Percentiles rank a stretch among this genome's conserved stretches.
These are phyloP conservation scores for Eupithecia subumbrata DNA, from an alignment of 2,888 invertebrate species.

Conservation along the genomic window DNA sequence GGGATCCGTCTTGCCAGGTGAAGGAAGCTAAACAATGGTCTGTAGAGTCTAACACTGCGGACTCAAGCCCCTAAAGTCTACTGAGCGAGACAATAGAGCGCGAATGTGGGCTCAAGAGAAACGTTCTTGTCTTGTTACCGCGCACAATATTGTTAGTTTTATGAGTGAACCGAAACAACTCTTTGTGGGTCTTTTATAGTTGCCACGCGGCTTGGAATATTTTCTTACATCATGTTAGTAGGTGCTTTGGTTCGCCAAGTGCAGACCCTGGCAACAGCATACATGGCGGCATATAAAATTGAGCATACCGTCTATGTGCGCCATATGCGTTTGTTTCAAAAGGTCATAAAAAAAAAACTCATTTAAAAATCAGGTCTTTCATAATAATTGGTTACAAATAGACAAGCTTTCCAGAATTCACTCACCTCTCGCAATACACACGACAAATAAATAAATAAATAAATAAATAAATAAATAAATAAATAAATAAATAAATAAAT, in stretches of 20 bases:
- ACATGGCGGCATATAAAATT: background rate
- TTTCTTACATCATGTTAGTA: constrained; percentile 33
- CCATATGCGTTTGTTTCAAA: background rate
- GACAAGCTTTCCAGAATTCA: background rate
- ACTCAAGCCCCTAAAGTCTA: constrained; percentile 77
- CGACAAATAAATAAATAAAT: too few species aligned
- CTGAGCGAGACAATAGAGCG: constrained; percentile 77
- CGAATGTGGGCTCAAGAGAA: constrained; percentile 78
- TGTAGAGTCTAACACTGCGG: constrained; percentile 69
- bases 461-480: too few species aligned
- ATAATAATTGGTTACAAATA: background rate
- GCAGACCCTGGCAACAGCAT: background rate
- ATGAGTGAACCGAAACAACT: constrained; percentile 73
- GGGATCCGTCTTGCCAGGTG: constrained; percentile 77
- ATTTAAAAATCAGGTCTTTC: too few species aligned
- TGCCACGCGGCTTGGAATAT: constrained; percentile 39
- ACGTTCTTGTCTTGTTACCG: constrained; percentile 79
- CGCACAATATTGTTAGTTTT: constrained; percentile 82
- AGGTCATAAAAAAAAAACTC: background rate
- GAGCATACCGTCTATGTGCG: background rate
- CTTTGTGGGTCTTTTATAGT: constrained; percentile 68
- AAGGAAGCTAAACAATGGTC: constrained; percentile 81
- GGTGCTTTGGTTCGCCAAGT: background rate
- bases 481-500: too few species aligned
- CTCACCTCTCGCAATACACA: background rate